phyloP scores from a whole-genome alignment of 2,797 vertebrate species.

The Clamator glandarius region DNA sequence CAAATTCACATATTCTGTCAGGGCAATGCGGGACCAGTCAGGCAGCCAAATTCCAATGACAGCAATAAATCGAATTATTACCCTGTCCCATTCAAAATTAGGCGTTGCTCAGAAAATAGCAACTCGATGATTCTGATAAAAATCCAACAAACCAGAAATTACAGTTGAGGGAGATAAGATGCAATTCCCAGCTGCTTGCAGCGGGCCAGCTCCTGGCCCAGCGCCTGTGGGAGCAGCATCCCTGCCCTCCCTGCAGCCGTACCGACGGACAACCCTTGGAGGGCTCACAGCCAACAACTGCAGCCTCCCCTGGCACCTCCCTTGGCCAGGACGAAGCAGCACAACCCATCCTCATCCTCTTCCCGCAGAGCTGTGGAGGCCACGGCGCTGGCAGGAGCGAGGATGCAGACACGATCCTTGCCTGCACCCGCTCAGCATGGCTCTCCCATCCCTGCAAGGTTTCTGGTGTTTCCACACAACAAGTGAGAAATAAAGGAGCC shows the following conservation, averaged over 20 bases:
- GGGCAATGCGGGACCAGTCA: not conserved
- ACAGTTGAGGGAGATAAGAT: not conserved
- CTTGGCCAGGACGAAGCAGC: not conserved
- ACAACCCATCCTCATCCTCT: not conserved
- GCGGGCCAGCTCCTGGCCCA: not conserved
- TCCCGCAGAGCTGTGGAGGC: accelerated
- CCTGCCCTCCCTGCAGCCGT: not conserved
- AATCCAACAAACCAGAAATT: constrained; percentile 26
- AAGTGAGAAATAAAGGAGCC: constrained; percentile 16
- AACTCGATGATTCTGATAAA: not conserved
- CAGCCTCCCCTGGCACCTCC: not conserved
- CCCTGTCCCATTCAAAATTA: constrained; percentile 33
- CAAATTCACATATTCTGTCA: constrained; percentile 17
- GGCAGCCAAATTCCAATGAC: not conserved
- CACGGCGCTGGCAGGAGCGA: accelerated
- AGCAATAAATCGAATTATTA: constrained; percentile 54
- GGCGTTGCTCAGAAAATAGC: not conserved
- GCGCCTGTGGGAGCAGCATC: accelerated
- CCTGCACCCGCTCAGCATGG: accelerated
- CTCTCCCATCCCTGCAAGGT: not conserved
- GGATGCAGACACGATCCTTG: not conserved
- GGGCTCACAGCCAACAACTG: accelerated
- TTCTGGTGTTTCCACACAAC: constrained; percentile 5
- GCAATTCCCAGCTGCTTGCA: not conserved
- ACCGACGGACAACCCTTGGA: not conserved